Percentiles rank a stretch among this genome's conserved stretches.
phyloP scores from a whole-genome alignment of 2,888 invertebrate species.

The Thymelicus lineola region DNA sequence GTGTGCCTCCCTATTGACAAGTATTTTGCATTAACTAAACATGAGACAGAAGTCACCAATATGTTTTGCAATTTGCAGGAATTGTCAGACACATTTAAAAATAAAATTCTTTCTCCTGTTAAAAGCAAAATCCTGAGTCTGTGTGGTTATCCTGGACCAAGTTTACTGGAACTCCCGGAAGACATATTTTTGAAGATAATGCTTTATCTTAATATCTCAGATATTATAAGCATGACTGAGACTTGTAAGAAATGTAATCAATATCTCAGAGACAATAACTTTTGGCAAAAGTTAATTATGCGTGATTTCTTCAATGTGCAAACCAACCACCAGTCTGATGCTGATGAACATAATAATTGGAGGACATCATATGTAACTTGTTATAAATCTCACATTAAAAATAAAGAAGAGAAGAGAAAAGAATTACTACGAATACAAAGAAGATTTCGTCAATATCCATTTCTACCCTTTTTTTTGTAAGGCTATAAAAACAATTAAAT shows the following conservation, averaged over 20 bases:
- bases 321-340: constrained; percentile 22
- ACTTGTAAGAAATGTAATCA: constrained; percentile 63
- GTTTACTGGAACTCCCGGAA: constrained; percentile 74
- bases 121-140: constrained; percentile 81
- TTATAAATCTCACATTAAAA: neutral
- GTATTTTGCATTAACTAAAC: constrained; percentile 65
- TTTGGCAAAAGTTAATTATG: constrained; percentile 70
- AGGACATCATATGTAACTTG: constrained; percentile 53
- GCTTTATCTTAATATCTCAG: constrained; percentile 56
- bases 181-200: constrained; percentile 69
- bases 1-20: constrained; percentile 69
- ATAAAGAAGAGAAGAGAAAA: neutral
- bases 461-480: neutral
- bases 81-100: constrained; percentile 79
- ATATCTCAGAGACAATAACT: constrained; percentile 57
- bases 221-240: constrained; percentile 62
- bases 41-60: constrained; percentile 65
- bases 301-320: constrained; percentile 59
- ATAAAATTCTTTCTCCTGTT: constrained; percentile 81
- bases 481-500: neutral
- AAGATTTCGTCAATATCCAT: neutral
- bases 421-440: neutral
- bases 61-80: constrained; percentile 75
- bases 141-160: constrained; percentile 76
- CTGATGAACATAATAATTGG: constrained; percentile 56